Percentiles rank a stretch among this genome's conserved stretches.
These are phyloP conservation scores for Mirza zaza DNA, from an alignment of 2,113 vertebrate genomes.

Conservation along the genomic window DNA sequence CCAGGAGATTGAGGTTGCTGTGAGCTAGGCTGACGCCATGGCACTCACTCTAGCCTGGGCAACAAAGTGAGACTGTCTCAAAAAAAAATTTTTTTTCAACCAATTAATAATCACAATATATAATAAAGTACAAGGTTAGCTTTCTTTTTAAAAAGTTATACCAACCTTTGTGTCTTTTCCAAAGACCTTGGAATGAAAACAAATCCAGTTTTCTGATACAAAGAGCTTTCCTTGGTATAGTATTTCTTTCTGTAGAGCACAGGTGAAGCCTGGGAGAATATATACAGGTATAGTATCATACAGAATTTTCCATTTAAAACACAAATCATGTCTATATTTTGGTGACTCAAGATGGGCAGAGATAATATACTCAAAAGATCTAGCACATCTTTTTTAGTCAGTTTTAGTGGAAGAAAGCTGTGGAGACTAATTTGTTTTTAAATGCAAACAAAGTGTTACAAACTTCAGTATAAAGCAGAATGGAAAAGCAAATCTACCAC, in stretches of 20 bases:
- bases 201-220: slow-evolving; percentile 97
- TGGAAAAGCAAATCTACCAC: not conserved
- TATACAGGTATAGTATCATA: not conserved
- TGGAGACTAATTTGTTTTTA: not conserved
- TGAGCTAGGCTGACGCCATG: too few species aligned
- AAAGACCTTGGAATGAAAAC: slow-evolving; percentile 98
- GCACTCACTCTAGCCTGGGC: too few species aligned
- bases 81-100: not conserved
- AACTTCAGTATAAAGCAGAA: not conserved
- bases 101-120: not conserved
- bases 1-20: too few species aligned
- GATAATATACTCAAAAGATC: not conserved
- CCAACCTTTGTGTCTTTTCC: slow-evolving; percentile 97
- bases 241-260: slow-evolving; percentile 97
- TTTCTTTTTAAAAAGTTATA: slow-evolving; percentile 38
- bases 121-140: not conserved
- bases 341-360: not conserved
- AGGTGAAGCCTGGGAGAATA: slow-evolving; percentile 91
- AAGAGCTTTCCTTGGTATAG: slow-evolving; percentile 96
- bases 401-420: not conserved
- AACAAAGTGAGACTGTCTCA: too few species aligned
- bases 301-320: not conserved
- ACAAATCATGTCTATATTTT: not conserved
- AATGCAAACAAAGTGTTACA: not conserved
- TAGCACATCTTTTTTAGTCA: not conserved